Evolutionary conservation across 2,888 invertebrate species (phyloP), one percentile per base, ranked within the genome.

Genomic region (Siphonodentalium dalli): DNA sequence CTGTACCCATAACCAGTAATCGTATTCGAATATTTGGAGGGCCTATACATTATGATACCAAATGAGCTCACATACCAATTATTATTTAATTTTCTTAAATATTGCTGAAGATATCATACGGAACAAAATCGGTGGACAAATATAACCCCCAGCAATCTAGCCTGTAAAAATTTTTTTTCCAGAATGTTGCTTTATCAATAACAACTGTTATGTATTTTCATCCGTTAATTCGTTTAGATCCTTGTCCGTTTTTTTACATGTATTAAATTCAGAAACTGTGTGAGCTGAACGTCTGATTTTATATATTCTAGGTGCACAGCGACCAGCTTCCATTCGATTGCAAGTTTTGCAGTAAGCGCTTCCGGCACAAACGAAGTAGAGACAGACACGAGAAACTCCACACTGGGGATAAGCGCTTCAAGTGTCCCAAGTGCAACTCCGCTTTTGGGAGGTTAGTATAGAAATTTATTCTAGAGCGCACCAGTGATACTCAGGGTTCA

Each of bases 351-450:
- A 89, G 90, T 55, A 88, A 94, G 61, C 85, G 92, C 65, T 96
- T 96, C 86, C 94, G 94, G 83, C 94, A 95, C 86, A 95, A 95
- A 82, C 86, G 94, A 28, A 93, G 93, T 62, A 87, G 94, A 49
- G 95, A 96, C 83, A 88, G 96, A 21, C 96, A 96, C 84, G 90
- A 93, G 71, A 95, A 94, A 81, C 86, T 94, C 56, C 94, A 95
- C 83, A 93, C 92, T 0, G 93, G 74, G 9, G 92, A 93, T 82
- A 87, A 91, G 79, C 91, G 92, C 82, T 93, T 93, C 84, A 89
- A 91, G 78, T 95, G 94, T 81, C 87, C 88, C 11, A 91, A 91
- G 78, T 95, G 95, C 83, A 92, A 92, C 74, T 90, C 93, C 5
- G 93, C 93, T 43, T 95, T 95, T 84, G 92, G 93, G 46, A 88